Evolutionary conservation across 1,140 invertebrate genomes (phyloP).

Genomic region (Drosophila pseudoananassae): DNA sequence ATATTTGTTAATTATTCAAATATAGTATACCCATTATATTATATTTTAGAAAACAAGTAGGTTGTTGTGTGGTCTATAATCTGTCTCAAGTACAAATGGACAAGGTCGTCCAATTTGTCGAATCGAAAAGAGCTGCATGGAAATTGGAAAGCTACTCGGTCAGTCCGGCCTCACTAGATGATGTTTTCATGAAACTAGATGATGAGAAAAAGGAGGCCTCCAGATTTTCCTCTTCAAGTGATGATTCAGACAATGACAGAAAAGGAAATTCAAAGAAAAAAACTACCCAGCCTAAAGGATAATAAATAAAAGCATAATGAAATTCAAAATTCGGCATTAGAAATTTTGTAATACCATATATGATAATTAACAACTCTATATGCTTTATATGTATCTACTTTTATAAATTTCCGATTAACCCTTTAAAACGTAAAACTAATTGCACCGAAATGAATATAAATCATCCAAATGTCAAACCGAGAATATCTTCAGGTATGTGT

Average conservation of each 20-base stretch:
- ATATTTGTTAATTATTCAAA: background rate
- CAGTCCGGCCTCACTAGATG: background rate
- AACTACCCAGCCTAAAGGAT: too few relatives aligned
- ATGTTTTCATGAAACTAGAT: background rate
- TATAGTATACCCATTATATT: background rate
- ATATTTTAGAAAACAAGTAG: background rate
- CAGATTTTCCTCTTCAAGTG: background rate
- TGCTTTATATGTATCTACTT: background rate
- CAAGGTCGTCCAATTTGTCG: conserved; percentile 1
- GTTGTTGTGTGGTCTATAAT: background rate
- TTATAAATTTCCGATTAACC: background rate
- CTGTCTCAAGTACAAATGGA: background rate
- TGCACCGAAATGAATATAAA: too few relatives aligned
- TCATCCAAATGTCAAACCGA: too few relatives aligned
- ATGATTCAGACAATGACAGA: background rate
- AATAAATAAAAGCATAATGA: too few relatives aligned
- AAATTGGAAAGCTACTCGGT: conserved; percentile 3
- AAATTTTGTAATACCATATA: too few relatives aligned
- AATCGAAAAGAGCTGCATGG: background rate
- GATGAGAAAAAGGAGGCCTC: background rate
- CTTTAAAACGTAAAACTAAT: too few relatives aligned
- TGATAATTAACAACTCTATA: too few relatives aligned
- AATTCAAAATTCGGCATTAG: too few relatives aligned
- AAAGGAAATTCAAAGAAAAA: background rate
- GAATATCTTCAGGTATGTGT: background rate